A percentile compares a stretch with the other conserved stretches of the same genome.
These are phyloP conservation scores for Cavia aperea DNA, from an alignment of 2,113 vertebrate species.

Conservation along the genomic window DNA sequence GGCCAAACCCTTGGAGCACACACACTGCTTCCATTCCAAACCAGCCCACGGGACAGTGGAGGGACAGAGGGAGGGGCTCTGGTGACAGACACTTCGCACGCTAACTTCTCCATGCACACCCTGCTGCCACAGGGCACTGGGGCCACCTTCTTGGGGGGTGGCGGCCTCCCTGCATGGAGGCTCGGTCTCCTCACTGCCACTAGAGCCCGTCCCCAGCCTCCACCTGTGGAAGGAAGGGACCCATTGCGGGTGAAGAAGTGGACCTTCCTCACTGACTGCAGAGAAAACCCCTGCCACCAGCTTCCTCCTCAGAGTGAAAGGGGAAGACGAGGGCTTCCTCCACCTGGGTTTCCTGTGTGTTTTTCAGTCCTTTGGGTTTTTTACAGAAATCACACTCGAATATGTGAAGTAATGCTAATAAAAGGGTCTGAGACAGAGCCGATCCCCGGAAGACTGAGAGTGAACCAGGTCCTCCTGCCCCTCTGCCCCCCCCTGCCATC, in stretches of 20 bases:
- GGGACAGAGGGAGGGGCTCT: background rate
- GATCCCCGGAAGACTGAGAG: background rate
- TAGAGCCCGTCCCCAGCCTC: background rate
- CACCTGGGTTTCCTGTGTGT: background rate
- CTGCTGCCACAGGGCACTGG: fast-evolving
- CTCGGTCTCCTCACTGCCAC: background rate
- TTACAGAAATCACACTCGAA: background rate
- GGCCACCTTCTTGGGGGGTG: background rate
- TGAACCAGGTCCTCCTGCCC: fast-evolving
- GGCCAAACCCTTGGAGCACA: background rate
- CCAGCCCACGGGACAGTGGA: background rate
- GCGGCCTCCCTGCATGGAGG: background rate
- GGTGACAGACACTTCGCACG: fast-evolving
- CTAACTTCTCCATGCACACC: fast-evolving
- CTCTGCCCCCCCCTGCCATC: background rate
- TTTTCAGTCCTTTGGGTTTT: background rate
- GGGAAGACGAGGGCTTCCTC: background rate
- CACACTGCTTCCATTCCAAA: fast-evolving
- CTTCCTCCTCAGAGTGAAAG: background rate
- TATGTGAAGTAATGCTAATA: background rate
- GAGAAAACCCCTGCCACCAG: background rate
- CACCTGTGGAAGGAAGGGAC: background rate
- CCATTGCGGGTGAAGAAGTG: background rate
- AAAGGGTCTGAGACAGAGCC: background rate
- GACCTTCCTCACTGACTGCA: background rate